These are phyloP conservation scores for Suncus etruscus DNA, from an alignment of 2,113 vertebrate species.

Conservation along the genomic window DNA sequence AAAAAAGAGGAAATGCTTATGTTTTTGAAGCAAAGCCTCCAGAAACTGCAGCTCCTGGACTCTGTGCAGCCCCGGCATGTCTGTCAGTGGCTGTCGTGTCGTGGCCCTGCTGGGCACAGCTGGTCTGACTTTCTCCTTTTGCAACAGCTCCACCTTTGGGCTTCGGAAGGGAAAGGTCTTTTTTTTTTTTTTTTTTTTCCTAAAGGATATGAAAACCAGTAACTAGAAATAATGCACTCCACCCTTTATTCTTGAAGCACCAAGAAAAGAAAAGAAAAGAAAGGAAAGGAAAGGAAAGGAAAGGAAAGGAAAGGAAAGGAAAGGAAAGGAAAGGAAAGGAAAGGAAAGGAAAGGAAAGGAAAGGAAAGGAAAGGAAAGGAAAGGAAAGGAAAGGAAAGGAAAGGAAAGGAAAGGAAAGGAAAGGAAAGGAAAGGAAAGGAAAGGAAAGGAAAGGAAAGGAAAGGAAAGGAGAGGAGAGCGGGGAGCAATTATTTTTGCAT, in stretches of 20 bases:
- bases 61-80: conserved; percentile 51
- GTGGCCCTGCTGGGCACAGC: neutral
- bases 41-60: conserved; percentile 78
- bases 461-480: neutral
- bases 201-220: conserved; percentile 56
- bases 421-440: neutral
- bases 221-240: conserved; percentile 51
- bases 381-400: neutral
- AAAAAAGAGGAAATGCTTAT: conserved; percentile 75
- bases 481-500: neutral
- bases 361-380: neutral
- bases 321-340: neutral
- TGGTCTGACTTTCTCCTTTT: conserved; percentile 80
- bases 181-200: conserved; percentile 1
- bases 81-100: fast-evolving
- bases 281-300: neutral
- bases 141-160: conserved; percentile 91
- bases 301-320: neutral
- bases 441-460: neutral
- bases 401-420: neutral
- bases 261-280: neutral
- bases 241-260: neutral
- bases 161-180: conserved; percentile 53
- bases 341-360: neutral
- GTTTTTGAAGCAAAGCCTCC: conserved; percentile 80